Percentiles rank a stretch among this genome's conserved stretches.
These are phyloP conservation scores for Hypsibius dujardini DNA, from an alignment of 1,140 invertebrate genomes.

Conservation along the genomic window DNA sequence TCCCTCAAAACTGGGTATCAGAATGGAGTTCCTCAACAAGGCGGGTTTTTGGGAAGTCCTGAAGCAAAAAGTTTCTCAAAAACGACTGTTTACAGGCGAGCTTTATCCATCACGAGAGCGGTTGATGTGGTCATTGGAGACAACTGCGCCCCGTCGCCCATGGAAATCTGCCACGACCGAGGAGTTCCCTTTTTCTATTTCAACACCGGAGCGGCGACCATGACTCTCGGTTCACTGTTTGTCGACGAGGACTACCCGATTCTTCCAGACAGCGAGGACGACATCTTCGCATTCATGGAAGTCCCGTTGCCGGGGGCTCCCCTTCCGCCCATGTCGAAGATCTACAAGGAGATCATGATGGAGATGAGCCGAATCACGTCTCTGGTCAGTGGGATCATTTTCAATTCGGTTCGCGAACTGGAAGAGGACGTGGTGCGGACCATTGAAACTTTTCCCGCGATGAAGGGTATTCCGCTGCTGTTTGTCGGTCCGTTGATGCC, in stretches of 20 bases:
- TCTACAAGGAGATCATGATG: no score
- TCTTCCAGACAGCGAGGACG: not conserved
- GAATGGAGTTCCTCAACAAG: no score
- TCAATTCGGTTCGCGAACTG: not conserved
- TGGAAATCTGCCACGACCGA: not conserved
- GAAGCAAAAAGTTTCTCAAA: no score
- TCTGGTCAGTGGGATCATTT: not conserved
- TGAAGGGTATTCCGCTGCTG: not conserved
- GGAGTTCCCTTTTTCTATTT: not conserved
- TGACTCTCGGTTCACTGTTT: not conserved
- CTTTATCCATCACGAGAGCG: no score
- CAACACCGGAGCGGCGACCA: not conserved
- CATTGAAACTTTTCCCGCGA: not conserved
- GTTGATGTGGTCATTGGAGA: no score
- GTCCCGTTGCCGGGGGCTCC: not conserved
- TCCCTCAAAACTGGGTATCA: no score
- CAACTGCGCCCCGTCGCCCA: not conserved
- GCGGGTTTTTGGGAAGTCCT: no score
- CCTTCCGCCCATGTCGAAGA: no score
- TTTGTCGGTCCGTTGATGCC: not conserved
- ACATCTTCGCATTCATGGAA: not conserved
- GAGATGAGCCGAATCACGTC: not conserved
- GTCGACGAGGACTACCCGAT: not conserved
- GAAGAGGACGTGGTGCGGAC: not conserved
- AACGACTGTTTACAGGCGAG: no score